Conservation (phyloP, 2,113 vertebrate genomes). For the Cyanoliseus patagonus region DNA sequence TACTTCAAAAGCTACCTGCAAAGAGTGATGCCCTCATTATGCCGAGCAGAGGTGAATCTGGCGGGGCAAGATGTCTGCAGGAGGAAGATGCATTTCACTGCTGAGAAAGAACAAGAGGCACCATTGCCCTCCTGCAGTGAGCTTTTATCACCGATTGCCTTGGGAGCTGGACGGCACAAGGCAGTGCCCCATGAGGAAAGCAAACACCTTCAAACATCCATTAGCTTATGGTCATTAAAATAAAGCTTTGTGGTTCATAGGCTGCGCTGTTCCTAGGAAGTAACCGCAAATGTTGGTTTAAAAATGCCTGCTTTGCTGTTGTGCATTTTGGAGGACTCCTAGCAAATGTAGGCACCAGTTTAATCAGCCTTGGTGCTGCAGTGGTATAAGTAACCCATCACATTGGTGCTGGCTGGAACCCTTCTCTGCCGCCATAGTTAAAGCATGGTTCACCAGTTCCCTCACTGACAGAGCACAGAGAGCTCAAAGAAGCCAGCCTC, state of each 20-base stretch:
- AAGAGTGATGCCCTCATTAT: constrained; percentile 61
- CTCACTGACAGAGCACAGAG: neutral
- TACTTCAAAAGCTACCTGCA: constrained; percentile 39
- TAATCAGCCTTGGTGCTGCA: neutral
- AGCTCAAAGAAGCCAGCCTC: neutral
- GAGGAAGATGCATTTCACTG: constrained; percentile 18
- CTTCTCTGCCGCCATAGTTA: too few species aligned
- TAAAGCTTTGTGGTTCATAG: neutral
- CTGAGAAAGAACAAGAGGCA: neutral
- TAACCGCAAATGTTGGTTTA: neutral
- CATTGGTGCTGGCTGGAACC: neutral
- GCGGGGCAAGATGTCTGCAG: neutral
- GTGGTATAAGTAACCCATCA: too few species aligned
- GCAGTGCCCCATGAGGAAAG: constrained; percentile 6
- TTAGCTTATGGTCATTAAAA: neutral
- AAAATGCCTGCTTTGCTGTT: neutral
- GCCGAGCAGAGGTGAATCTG: neutral
- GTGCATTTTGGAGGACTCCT: too few species aligned
- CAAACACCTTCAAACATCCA: neutral
- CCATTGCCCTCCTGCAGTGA: neutral
- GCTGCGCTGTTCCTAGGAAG: neutral
- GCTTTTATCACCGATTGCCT: neutral
- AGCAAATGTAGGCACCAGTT: neutral
- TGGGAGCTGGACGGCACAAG: neutral
- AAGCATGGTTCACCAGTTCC: neutral